A percentile compares a stretch with the other conserved stretches of the same genome.
Evolutionary conservation across 2,797 vertebrate genomes (phyloP).

Genomic region (Mormyrus hasselquistii): DNA sequence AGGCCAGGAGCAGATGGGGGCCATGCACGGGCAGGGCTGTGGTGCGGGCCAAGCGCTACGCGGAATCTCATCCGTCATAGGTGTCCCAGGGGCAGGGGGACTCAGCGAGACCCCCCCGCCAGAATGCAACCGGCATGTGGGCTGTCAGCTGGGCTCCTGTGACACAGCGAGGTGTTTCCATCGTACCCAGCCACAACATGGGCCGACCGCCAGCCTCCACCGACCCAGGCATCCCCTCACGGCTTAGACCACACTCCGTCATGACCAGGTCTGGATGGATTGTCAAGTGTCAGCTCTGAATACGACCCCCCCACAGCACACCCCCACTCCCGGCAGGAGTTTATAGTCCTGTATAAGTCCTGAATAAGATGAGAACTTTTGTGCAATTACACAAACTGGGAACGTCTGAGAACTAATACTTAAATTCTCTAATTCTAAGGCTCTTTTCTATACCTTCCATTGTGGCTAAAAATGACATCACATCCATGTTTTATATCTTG

Average conservation of each 20-base stretch:
- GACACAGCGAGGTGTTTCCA: neutral
- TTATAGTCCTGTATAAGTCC: neutral
- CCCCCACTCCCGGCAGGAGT: neutral
- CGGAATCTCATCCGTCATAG: constrained; percentile 10
- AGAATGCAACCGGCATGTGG: neutral
- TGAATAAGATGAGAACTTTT: neutral
- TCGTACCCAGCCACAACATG: neutral
- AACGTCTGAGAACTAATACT: neutral
- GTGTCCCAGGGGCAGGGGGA: neutral
- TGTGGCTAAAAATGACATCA: neutral
- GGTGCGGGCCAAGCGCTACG: neutral
- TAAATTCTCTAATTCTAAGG: neutral
- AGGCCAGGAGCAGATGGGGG: neutral
- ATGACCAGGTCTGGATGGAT: neutral
- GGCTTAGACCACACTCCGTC: neutral
- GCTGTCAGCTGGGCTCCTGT: neutral
- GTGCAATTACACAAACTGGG: neutral
- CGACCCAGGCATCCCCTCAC: neutral
- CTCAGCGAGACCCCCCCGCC: neutral
- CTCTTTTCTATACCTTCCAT: neutral
- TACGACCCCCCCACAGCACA: neutral
- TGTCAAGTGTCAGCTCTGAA: neutral
- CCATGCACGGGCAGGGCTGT: neutral
- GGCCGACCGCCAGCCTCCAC: neutral
- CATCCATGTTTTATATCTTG: neutral